Evolutionary conservation across 64 coral and sea anemone genomes (phyloP).

Genomic region (Astreopora myriophthalma): DNA sequence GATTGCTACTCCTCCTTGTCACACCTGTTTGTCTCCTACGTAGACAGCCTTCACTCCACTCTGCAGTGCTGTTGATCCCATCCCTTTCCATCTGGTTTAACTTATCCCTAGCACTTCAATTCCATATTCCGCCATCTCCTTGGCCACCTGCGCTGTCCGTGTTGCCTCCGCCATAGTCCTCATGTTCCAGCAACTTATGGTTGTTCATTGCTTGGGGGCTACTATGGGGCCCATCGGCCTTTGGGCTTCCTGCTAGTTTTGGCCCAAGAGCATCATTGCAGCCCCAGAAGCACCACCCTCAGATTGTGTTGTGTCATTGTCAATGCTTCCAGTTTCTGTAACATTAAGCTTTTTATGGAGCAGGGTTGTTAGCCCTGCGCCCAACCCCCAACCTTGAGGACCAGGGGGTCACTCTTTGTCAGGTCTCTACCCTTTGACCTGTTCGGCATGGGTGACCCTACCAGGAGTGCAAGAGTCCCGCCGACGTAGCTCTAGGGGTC

Average conservation of each 20-base stretch:
- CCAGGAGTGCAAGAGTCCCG: too few relatives aligned
- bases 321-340: background rate
- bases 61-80: background rate
- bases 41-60: background rate
- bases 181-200: conserved; percentile 5
- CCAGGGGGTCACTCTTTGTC: conserved; percentile 1
- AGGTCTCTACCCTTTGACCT: conserved; percentile 27
- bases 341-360: background rate
- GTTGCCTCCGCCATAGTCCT: background rate
- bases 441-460: too few relatives aligned
- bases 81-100: background rate
- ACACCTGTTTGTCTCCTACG: background rate
- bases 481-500: too few relatives aligned
- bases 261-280: background rate
- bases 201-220: background rate
- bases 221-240: background rate
- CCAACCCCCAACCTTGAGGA: conserved; percentile 29
- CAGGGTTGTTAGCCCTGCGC: background rate
- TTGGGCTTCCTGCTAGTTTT: background rate
- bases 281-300: background rate
- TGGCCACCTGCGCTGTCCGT: conserved; percentile 1
- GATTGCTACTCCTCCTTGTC: conserved; percentile 48
- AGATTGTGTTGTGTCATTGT: background rate
- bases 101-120: conserved; percentile 32
- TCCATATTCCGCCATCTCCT: conserved; percentile 12